Evolutionary conservation across 2,113 vertebrate genomes (phyloP).

Genomic region (Elephas maximus): DNA sequence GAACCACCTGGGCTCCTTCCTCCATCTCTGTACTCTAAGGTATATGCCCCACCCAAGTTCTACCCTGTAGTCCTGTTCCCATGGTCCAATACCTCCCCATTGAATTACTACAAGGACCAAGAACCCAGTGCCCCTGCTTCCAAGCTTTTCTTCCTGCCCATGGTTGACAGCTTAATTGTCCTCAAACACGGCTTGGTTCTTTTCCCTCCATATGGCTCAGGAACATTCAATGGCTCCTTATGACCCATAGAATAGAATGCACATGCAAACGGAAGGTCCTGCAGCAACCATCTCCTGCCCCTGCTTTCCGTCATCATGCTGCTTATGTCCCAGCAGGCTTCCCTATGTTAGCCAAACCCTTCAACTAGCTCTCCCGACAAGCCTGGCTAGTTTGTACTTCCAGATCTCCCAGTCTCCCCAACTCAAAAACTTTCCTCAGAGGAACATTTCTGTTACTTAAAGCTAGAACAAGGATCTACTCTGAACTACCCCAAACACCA

Average conservation of each 20-base stretch:
- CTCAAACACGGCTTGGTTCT: neutral
- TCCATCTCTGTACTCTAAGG: neutral
- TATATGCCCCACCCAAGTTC: neutral
- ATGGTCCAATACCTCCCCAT: neutral
- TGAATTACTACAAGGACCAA: neutral
- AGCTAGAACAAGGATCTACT: neutral
- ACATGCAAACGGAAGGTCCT: neutral
- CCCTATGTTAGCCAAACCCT: neutral
- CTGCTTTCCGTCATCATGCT: neutral
- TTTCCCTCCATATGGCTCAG: neutral
- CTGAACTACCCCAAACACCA: neutral
- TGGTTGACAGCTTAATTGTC: neutral
- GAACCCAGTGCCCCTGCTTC: neutral
- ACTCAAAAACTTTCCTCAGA: neutral
- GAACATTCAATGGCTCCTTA: neutral
- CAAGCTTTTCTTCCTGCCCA: neutral
- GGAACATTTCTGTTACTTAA: neutral
- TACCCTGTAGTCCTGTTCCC: neutral
- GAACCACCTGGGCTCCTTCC: neutral
- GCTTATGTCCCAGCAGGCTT: neutral
- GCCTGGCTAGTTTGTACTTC: neutral
- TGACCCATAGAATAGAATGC: neutral
- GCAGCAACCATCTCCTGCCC: too few relatives aligned
- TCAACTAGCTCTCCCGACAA: rapidly evolving
- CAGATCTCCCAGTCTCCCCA: neutral